Percentiles rank a stretch among this genome's conserved stretches.
Conservation (phyloP, 1,140 invertebrate species). For the Caenorhabditis elegans region DNA sequence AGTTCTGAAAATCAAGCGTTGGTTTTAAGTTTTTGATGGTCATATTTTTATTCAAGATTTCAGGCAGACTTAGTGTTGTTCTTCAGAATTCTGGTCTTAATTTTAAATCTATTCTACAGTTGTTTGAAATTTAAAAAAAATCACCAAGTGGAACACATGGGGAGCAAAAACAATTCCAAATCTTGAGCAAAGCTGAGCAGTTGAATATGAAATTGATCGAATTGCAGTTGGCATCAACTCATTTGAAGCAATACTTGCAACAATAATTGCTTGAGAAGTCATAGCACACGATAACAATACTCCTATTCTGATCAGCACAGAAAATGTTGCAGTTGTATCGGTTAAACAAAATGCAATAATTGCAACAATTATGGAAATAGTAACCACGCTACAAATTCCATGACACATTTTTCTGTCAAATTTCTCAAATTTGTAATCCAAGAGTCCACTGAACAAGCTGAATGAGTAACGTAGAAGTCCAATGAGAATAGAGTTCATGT, state of each 20-base stretch:
- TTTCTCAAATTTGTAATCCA: constrained; percentile 12
- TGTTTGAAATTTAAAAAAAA: too few species aligned
- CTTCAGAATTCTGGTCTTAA: too few species aligned
- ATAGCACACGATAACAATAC: not conserved
- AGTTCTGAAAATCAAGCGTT: not conserved
- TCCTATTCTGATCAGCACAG: not conserved
- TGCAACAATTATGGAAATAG: not conserved
- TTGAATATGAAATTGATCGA: not conserved
- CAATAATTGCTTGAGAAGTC: constrained; percentile 17
- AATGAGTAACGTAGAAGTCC: constrained; percentile 5
- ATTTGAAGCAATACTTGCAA: constrained; percentile 12
- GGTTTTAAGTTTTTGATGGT: too few species aligned
- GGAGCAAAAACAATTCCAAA: not conserved
- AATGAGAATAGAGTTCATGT: not conserved
- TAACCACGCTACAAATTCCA: not conserved
- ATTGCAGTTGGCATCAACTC: constrained; percentile 22
- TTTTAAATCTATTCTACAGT: too few species aligned
- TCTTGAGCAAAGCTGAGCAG: not conserved
- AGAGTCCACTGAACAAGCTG: not conserved
- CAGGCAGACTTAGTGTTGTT: too few species aligned
- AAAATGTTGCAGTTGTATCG: not conserved
- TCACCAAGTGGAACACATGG: constrained; percentile 16
- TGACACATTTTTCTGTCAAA: constrained; percentile 15
- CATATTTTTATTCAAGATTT: too few species aligned
- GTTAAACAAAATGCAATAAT: not conserved